Evolutionary conservation across 2,888 invertebrate genomes (phyloP), one percentile per base, ranked within the genome.

Genomic region (Alcis repandata): DNA sequence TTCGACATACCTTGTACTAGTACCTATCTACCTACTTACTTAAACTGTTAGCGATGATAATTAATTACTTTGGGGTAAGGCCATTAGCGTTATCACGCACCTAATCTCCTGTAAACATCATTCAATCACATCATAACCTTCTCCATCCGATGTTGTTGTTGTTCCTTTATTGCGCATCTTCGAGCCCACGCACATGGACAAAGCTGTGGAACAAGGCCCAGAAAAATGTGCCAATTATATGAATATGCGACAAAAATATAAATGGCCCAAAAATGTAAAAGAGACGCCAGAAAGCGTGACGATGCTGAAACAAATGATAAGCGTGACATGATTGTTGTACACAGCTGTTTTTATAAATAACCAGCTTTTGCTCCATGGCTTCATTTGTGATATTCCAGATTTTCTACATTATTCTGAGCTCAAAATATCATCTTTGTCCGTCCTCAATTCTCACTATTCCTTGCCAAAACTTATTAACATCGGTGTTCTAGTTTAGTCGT

Each of bases 151-250:
- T 15, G 15, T 15, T 41, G 17, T 48, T 48, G 32, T 48, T 36
- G 0, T 36, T 51, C n/a, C 19, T 51, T 51, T 51, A 51, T 19
- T 20, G 2, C 51, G 51, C 36, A n/a, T 51, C 36, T 36, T 13
- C 11, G 19, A 49, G 17, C 13, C 32, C 32, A 53, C 22, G 32
- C 19, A 9, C 13, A 20, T 45, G 45, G 43, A 56, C 20, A 33
- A 54, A 54, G 15, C 54, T 41, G 41, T 56, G 32, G 61, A 56
- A 41, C 61, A 56, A 62, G 56, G 49, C 54, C 61, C 54, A 56
- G 27, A 48, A 48, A 58, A 33, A 20, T 45, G 53, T 27, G 41
- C 36, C 27, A 27, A 60, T 54, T 41, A 61, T 46, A 45, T 32
- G 15, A 6, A 4, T 27, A 45, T 32, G 20, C 13, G 32, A 43